Evolutionary conservation across 2,113 vertebrate species (phyloP).

Genomic region (Oncorhynchus mykiss): DNA sequence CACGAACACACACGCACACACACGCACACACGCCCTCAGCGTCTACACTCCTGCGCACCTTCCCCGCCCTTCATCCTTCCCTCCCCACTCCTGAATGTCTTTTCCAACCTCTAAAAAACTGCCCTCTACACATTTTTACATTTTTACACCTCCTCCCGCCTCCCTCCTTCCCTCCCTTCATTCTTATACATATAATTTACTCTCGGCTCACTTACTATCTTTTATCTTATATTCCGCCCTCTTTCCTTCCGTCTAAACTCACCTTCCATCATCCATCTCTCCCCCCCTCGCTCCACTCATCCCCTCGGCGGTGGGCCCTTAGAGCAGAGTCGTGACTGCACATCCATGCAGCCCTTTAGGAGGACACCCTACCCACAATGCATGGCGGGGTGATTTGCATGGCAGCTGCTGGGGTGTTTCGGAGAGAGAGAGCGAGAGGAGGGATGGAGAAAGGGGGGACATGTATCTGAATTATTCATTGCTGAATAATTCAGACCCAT

Average conservation of each 20-base stretch:
- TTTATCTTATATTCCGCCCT: too few species aligned
- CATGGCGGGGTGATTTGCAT: neutral
- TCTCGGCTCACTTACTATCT: too few species aligned
- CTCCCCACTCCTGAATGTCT: too few species aligned
- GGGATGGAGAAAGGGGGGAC: neutral
- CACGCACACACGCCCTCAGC: neutral
- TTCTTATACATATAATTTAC: too few species aligned
- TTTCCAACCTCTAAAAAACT: too few species aligned
- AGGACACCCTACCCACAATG: neutral
- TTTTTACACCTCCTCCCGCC: too few species aligned
- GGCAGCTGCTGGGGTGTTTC: neutral
- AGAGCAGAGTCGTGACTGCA: neutral
- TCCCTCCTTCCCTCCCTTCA: too few species aligned
- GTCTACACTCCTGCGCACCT: too few species aligned
- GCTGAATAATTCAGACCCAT: too few species aligned
- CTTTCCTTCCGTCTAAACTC: too few species aligned
- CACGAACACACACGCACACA: conserved; percentile 14
- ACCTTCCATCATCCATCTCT: neutral
- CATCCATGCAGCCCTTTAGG: neutral
- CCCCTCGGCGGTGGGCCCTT: neutral
- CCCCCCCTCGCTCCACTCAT: neutral
- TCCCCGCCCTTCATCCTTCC: too few species aligned
- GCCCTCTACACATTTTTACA: too few species aligned
- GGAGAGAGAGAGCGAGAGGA: neutral
- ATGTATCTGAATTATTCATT: neutral